Conservation (phyloP, 2,888 invertebrate species). For the Cephonodes hylas region DNA sequence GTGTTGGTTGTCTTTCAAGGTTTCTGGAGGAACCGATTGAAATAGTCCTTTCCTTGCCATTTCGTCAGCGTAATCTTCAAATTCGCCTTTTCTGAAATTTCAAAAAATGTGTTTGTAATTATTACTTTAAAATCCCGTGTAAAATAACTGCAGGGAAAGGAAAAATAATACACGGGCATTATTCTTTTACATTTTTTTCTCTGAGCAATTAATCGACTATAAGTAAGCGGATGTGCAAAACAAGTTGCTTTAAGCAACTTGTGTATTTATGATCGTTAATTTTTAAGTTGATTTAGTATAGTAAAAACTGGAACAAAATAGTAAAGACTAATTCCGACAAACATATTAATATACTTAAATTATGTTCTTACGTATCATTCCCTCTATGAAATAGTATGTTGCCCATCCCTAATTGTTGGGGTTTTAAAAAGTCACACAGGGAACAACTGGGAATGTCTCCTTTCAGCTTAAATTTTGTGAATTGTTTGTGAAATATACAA, state of each 20-base stretch:
- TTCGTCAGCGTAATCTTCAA: constrained; percentile 69
- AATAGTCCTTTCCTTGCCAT: constrained; percentile 75
- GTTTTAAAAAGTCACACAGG: neutral
- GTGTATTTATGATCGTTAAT: too few relatives aligned
- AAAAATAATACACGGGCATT: too few relatives aligned
- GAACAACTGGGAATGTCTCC: neutral
- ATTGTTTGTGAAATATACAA: neutral
- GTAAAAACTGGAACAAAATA: too few relatives aligned
- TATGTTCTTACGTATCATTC: too few relatives aligned
- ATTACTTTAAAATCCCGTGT: neutral
- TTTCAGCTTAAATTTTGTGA: neutral
- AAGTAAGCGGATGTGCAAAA: too few relatives aligned
- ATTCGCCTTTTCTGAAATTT: constrained; percentile 55
- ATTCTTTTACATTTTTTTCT: too few relatives aligned
- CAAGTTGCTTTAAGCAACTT: too few relatives aligned
- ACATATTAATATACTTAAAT: too few relatives aligned
- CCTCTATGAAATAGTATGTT: neutral
- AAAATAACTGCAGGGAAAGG: too few relatives aligned
- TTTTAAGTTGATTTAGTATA: too few relatives aligned
- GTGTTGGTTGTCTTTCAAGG: constrained; percentile 41
- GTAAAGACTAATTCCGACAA: too few relatives aligned
- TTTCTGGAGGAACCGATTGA: constrained; percentile 57
- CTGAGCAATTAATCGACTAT: neutral
- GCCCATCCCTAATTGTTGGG: neutral
- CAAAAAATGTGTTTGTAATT: neutral